Conservation (phyloP, 2,888 invertebrate species). For the Acrobasis suavella region DNA sequence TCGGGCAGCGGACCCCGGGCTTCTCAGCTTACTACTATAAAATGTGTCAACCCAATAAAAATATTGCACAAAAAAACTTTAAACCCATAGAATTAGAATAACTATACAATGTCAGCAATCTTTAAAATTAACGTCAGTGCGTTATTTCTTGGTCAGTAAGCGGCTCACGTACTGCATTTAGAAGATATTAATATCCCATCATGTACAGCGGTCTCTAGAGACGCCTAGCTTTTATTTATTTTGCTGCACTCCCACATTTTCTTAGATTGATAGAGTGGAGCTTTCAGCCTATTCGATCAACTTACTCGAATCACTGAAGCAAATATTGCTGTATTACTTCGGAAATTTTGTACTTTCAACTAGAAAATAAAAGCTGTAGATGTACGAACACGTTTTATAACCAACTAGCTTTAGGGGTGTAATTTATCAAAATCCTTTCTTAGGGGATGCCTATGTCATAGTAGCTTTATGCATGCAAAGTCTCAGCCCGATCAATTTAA, state of each 20-base stretch:
- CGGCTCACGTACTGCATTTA: neutral
- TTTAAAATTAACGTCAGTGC: neutral
- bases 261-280: slow-evolving; percentile 13
- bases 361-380: neutral
- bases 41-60: no score
- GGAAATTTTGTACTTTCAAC: neutral
- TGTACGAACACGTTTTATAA: neutral
- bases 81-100: no score
- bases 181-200: neutral
- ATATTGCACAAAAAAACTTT: no score
- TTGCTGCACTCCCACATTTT: slow-evolving; percentile 12
- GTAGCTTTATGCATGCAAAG: no score
- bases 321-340: neutral
- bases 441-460: no score
- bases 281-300: slow-evolving; percentile 12
- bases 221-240: slow-evolving; percentile 4
- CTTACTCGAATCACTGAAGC: slow-evolving; percentile 7
- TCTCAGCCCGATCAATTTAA: no score
- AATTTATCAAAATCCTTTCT: no score
- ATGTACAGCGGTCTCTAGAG: no score
- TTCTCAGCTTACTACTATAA: no score
- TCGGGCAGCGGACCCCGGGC: no score
- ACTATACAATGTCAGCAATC: no score
- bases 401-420: no score
- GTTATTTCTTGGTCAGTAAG: neutral